Evolutionary conservation across 2,888 invertebrate species (phyloP).

Genomic region (Plemyria rubiginata): DNA sequence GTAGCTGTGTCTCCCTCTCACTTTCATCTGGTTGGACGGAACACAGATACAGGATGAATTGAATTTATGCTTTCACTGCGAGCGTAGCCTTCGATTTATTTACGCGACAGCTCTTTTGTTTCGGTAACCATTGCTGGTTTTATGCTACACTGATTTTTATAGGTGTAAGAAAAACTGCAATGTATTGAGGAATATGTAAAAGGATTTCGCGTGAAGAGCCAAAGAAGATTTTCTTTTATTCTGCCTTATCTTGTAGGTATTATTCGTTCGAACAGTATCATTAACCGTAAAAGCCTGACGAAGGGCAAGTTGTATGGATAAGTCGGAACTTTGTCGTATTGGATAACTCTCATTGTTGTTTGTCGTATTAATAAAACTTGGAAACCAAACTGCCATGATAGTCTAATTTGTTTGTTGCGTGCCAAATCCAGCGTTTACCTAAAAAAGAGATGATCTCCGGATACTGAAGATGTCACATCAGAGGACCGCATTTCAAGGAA

Average conservation of each 20-base stretch:
- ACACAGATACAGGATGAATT: conserved; percentile 79
- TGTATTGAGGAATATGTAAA: conserved; percentile 27
- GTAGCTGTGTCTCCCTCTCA: conserved; percentile 67
- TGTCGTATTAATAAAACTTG: conserved; percentile 10
- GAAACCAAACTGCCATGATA: neutral
- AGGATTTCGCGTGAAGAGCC: conserved; percentile 9
- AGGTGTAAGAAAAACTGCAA: conserved; percentile 19
- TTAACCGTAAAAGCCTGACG: conserved; percentile 26
- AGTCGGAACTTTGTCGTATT: conserved; percentile 18
- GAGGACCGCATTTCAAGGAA: no score
- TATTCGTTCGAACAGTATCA: conserved; percentile 44
- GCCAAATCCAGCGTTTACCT: neutral
- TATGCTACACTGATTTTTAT: neutral
- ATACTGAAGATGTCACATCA: no score
- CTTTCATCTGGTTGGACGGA: conserved; percentile 76
- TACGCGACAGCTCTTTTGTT: conserved; percentile 51
- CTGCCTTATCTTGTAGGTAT: conserved; percentile 41
- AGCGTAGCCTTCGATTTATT: conserved; percentile 53
- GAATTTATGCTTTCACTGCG: conserved; percentile 71
- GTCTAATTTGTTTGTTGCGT: neutral
- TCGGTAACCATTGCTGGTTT: conserved; percentile 26
- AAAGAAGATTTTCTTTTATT: conserved; percentile 37
- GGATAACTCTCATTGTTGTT: neutral
- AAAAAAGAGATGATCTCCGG: neutral
- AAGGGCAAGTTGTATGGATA: conserved; percentile 28